Base-by-base conservation (phyloP, 2,888 invertebrate species). In the Entomobrya multifasciata region DNA sequence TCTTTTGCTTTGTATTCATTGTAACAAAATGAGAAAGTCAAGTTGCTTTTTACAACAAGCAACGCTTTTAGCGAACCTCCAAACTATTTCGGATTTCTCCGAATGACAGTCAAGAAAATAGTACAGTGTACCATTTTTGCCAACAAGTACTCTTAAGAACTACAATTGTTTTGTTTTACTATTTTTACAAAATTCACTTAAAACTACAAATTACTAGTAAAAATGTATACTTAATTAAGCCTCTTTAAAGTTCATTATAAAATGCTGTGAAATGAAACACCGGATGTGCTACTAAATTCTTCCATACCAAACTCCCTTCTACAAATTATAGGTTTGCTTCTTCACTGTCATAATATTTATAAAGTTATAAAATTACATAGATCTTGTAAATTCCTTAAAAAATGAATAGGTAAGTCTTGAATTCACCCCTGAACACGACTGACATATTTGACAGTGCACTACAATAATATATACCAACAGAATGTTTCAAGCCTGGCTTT, bases 1-100 rank as follows among this genome's bases (percentile, higher is more conserved):
- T 86, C 86, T 86, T 86, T 80, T 86, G 86, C 86, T 86, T 86
- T 86, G 85, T 86, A 86, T 79, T 72, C 74, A 67, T 57, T 41
- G 79, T 86, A 79, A 86, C 80, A 76, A 70, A 86, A 86, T 86
- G 85, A 86, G 85, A 86, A 85, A 60, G 60, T 78, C 52, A 57
- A 57, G 60, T 30, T 77, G 74, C 17, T 13, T 74, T 30, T 36
- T 36, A 36, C 10, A 30, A 74, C 30, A 0, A 27, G 65, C 36
- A 67, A 67, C 65, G 36, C 8, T 36, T 17, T 41, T 20, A 41
- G 20, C 62, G 13, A 41, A 15, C 52, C 2, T 17, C 15, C 52
- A 52, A 65, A 67, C 41, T 20, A 67, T 17, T 41, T 2, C 10
- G 20, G 41, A 41, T 44, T 20, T 17, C 17, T 41, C 44, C 62